phyloP scores from a whole-genome alignment of 2,888 invertebrate genomes.

The Syritta pipiens region DNA sequence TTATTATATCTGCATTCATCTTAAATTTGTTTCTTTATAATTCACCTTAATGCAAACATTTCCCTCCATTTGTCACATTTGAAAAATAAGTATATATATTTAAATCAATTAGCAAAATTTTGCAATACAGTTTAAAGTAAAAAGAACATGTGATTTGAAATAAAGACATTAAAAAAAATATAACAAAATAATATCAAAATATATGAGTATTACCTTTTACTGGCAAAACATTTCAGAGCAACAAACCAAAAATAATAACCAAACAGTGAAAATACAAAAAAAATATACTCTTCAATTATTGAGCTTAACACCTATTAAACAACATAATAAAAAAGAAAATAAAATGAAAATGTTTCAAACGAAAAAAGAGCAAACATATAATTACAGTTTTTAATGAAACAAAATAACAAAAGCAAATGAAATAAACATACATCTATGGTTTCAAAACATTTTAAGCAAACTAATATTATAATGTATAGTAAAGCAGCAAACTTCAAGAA shows the following conservation, averaged over 20 bases:
- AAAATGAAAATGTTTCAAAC: conserved; percentile 13
- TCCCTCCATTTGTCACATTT: conserved; percentile 20
- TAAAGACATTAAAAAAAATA: conserved; percentile 32
- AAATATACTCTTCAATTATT: conserved; percentile 52
- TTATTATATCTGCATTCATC: too few species aligned
- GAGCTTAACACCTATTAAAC: conserved; percentile 60
- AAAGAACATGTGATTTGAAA: conserved; percentile 35
- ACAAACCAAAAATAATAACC: conserved; percentile 36
- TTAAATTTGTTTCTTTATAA: background rate
- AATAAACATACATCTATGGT: conserved; percentile 66
- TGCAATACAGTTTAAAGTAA: background rate
- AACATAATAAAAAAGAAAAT: conserved; percentile 3
- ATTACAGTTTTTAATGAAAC: conserved; percentile 36
- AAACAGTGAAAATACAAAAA: conserved; percentile 17
- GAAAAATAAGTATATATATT: background rate
- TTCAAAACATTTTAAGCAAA: conserved; percentile 61
- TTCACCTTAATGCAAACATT: background rate
- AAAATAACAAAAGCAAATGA: conserved; percentile 45
- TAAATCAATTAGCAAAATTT: conserved; percentile 15
- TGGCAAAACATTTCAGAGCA: conserved; percentile 46
- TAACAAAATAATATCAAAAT: conserved; percentile 2
- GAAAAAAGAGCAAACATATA: conserved; percentile 9
- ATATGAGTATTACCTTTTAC: conserved; percentile 27
- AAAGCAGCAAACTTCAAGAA: conserved; percentile 20
- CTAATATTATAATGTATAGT: conserved; percentile 48